Evolutionary conservation across 1,140 invertebrate species (phyloP), one percentile per base, ranked within the genome.

Genomic region (Aphaenogaster rudis): DNA sequence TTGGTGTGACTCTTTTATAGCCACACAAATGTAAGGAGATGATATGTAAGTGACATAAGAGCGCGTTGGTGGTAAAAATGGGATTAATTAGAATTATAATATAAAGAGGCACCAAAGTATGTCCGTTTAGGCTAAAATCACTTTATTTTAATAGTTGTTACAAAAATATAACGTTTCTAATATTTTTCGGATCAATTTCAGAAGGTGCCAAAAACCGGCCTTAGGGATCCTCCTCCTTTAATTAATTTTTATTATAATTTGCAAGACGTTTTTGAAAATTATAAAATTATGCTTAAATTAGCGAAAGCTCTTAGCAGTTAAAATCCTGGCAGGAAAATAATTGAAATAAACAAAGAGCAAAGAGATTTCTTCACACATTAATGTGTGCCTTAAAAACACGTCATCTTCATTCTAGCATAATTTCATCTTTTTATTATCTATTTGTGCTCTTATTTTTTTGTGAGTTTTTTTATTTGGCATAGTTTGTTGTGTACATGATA

Each of bases 381-480:
- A 17, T 9, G 33, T 2, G 5, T 13, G 15, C 21, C 28, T 11
- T 33, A 63, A 63, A 45, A 78, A 36, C 9, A 64, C 3, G 4
- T 8, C 42, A 77, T 28, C 2, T 63, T 63, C 11, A 28, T 78
- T 61, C 13, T 13, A 59, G 17, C 45, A n/a, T 5, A 79, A 17
- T 45, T 79, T 79, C 64, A 79, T 79, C 45, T 17, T 5, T 79
- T 64, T 64, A 79, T 64, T 79, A 28, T 64, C 21, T 28, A 42
- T 50, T 79, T 8, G 36, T 79, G 9, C 3, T 64, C 48, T 48
- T 13, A 13, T n/a, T 39, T 64, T 64, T 64, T 36, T 57, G 21
- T 28, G 45, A 42, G 7, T 79, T 64, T 45, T 28, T 28, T 28
- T 28, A 28, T 28, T 28, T 64, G 28, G 59, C 36, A 64, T 79